phyloP scores from a whole-genome alignment of 2,113 vertebrate genomes.

The Orthonyx spaldingii region DNA sequence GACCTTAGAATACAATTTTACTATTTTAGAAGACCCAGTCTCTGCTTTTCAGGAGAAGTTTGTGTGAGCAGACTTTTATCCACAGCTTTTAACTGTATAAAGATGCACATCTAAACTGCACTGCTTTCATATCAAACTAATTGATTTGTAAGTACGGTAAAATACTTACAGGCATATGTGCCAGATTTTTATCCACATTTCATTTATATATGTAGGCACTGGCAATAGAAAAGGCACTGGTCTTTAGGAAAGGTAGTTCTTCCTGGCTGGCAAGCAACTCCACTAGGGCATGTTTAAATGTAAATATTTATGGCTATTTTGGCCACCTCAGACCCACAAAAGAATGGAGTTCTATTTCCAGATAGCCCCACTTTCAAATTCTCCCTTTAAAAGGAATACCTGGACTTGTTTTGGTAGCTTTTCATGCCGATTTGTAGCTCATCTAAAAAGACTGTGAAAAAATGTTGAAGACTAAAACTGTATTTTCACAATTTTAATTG shows the following conservation, averaged over 20 bases:
- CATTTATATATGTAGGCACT: not conserved
- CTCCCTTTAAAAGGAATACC: not conserved
- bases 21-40: not conserved
- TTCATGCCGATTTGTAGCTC: too few relatives aligned
- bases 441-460: not conserved
- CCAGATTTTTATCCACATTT: not conserved
- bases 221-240: not conserved
- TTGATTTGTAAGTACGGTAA: not conserved
- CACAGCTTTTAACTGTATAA: not conserved
- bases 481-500: not conserved
- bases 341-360: conserved; percentile 2
- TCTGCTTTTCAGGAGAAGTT: not conserved
- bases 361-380: not conserved
- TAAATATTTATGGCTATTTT: conserved; percentile 24
- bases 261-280: not conserved
- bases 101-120: not conserved
- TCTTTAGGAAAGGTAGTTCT: not conserved
- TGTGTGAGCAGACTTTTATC: not conserved
- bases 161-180: not conserved
- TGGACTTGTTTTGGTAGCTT: not conserved
- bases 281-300: not conserved
- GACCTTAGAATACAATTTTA: not conserved
- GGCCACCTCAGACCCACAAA: not conserved
- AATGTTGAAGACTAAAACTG: not conserved
- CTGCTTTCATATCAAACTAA: not conserved